Percentiles rank a stretch among this genome's conserved stretches.
Conservation (phyloP, 2,888 invertebrate genomes). For the Sphinx pinastri region DNA sequence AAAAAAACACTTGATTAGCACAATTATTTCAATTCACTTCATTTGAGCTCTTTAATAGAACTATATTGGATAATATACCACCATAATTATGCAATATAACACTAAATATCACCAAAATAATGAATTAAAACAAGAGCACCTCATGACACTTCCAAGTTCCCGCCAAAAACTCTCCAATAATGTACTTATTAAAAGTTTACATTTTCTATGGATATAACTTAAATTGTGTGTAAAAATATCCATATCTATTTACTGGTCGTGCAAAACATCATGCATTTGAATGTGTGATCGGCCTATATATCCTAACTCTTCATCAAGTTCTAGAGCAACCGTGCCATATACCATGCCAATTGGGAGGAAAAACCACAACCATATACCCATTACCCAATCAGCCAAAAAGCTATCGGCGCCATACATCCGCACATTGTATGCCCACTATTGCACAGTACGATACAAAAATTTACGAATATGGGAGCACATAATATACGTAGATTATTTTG, state of each 20-base stretch:
- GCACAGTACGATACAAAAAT: constrained; percentile 43
- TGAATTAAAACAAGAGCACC: too few species aligned
- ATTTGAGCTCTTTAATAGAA: too few species aligned
- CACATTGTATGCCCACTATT: constrained; percentile 50
- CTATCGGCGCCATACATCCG: constrained; percentile 43
- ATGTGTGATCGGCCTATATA: constrained; percentile 49
- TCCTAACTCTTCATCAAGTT: constrained; percentile 45
- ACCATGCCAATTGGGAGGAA: constrained; percentile 68
- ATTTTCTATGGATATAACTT: constrained; percentile 20
- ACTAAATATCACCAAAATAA: too few species aligned
- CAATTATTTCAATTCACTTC: too few species aligned
- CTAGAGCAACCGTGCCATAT: constrained; percentile 53
- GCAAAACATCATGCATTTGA: constrained; percentile 46
- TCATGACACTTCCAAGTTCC: too few species aligned
- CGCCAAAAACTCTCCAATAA: too few species aligned
- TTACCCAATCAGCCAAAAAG: constrained; percentile 66
- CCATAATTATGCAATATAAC: too few species aligned
- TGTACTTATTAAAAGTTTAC: neutral
- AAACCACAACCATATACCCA: constrained; percentile 60
- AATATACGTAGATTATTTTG: neutral
- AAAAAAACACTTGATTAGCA: too few species aligned
- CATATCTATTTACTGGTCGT: constrained; percentile 42
- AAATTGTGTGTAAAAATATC: constrained; percentile 20
- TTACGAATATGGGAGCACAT: constrained; percentile 23
- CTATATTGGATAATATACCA: too few species aligned